Base-by-base conservation (phyloP, 2,113 vertebrate species). In the Hippocampus guttulatus region DNA sequence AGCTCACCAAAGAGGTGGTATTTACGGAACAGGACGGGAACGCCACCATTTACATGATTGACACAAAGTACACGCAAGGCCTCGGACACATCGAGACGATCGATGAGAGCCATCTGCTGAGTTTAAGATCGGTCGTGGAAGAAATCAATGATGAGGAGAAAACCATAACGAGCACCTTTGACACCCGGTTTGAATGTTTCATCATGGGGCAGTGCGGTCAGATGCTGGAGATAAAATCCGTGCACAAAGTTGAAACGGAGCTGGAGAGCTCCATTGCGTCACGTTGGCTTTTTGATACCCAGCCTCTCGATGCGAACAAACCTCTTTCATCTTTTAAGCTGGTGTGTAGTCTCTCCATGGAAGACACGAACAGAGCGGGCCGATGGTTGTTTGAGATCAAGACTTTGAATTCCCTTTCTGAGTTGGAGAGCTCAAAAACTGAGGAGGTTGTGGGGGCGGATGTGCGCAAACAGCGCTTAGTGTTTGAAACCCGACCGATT, bases 311-410 rank as follows among this genome's bases (percentile, higher is more conserved):
- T 30, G 77, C 84, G 81, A 92, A 92, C 74, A 92, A 90, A 68
- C 90, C 87, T 81, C 70, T 87, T 8, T 71, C 87, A 30, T 77
- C 93, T 89, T 87, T 95, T 75, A 93, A 94, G 82, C 78, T 95
- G 40, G 84, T 95, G 55, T 87, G 85, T 68, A 93, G 92, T 78
- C 91, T 95, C 75, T 94, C 95, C 54, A 92, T 93, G 90, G 92
- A 94, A 67, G 91, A 96, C 88, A 94, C 83, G 62, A 74, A 79
- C 74, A 91, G 91, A 67, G 86, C 89, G 62, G 92, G 92, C 74
- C 93, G 94, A 84, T 93, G 93, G 93, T 75, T 97, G 74, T 96
- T 93, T 92, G 93, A 96, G 91, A 95, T 92, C 51, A 92, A 94
- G 70, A 92, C 93, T 30, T 74, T 94, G 33, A 92, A 93, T 76